A percentile compares a stretch with the other conserved stretches of the same genome.
phyloP scores from a whole-genome alignment of 2,113 vertebrate genomes.

The Oncorhynchus keta region DNA sequence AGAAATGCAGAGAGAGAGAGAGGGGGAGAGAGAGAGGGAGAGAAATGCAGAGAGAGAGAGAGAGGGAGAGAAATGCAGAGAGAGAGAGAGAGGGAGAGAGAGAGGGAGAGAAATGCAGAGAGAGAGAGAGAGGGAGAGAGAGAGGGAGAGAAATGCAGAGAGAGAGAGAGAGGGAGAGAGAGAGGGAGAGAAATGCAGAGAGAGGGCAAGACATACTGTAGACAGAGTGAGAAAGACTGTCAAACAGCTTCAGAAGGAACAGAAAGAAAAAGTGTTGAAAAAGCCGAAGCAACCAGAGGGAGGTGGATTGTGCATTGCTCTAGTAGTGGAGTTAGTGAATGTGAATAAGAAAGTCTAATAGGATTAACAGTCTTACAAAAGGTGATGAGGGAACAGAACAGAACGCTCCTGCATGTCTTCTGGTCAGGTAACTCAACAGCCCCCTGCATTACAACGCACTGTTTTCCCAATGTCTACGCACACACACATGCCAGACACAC shows the following conservation, averaged over 20 bases:
- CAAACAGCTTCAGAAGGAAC: background rate
- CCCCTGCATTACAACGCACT: background rate
- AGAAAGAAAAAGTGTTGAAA: background rate
- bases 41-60: too few species aligned
- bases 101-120: too few species aligned
- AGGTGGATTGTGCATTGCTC: conserved; percentile 6
- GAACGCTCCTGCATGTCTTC: background rate
- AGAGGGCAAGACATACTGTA: background rate
- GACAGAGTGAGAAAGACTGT: background rate
- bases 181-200: too few species aligned
- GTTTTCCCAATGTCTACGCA: conserved; percentile 16
- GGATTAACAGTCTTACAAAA: conserved; percentile 42
- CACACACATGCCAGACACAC: background rate
- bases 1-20: too few species aligned
- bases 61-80: too few species aligned
- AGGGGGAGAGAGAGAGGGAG: too few species aligned
- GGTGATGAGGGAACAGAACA: conserved; percentile 20
- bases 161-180: too few species aligned
- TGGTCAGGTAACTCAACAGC: background rate
- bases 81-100: too few species aligned
- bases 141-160: too few species aligned
- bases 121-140: too few species aligned
- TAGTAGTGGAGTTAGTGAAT: conserved; percentile 21
- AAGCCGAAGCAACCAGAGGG: background rate
- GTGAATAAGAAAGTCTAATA: conserved; percentile 22